Evolutionary conservation across 2,888 invertebrate genomes (phyloP), one percentile per base, ranked within the genome.

Genomic region (Sturmia bella): DNA sequence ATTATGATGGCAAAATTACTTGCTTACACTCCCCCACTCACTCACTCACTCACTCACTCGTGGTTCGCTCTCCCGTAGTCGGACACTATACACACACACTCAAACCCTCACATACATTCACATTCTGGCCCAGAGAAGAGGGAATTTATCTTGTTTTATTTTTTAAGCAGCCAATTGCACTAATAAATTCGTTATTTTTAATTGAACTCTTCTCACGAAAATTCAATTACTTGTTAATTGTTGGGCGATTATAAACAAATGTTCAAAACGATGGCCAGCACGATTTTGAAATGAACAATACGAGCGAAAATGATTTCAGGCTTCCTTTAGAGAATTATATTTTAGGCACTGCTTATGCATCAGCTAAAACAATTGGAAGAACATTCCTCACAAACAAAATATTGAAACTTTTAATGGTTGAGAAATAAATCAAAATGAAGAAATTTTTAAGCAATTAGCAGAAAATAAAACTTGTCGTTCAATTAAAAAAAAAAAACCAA

Each of bases 1-100:
- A 66, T 79, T 72, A 73, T 79, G 66, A 72, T 59, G 78, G 66
- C 72, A 72, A 78, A 57, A 64, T 66, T 64, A 78, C 72, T 57
- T 50, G 59, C n/a, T n/a, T n/a, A n/a, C n/a, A n/a, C n/a, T n/a
- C n/a, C n/a, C n/a, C n/a, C n/a, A n/a, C n/a, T n/a, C n/a, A n/a
- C n/a, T n/a, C n/a, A n/a, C n/a, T n/a, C n/a, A n/a, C n/a, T n/a
- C 37, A 59, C 45, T 48, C 52, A 54, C 43, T 45, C 41, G 9
- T 54, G 54, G 24, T 4, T 41, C 17, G 52, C 66, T 41, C 41
- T 52, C 27, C 12, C n/a, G 15, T 54, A 77, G n/a, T 24, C 24
- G 15, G 15, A 50, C 24, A 61, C 68, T 24, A 12, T n/a, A 1
- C 39, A 3, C 15, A 50, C 5, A 21, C 39, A 50, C 32, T 24